phyloP scores from a whole-genome alignment of 2,113 vertebrate species.

The Artemisiospiza belli region DNA sequence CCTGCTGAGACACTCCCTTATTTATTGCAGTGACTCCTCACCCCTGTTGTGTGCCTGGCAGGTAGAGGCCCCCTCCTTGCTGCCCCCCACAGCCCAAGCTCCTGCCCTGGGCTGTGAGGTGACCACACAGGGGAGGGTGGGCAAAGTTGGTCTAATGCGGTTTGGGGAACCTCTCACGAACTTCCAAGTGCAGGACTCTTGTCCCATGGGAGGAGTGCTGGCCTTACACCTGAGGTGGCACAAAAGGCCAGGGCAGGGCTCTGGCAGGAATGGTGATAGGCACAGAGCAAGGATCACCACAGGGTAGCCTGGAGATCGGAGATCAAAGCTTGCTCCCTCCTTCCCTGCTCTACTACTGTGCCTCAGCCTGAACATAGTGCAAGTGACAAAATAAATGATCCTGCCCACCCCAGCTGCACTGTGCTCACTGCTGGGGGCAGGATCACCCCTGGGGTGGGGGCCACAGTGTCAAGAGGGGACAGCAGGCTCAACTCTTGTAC shows the following conservation, averaged over 20 bases:
- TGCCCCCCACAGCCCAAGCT: neutral
- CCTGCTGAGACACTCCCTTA: constrained; percentile 4
- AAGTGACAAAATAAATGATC: constrained; percentile 48
- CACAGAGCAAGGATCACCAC: neutral
- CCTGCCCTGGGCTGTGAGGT: neutral
- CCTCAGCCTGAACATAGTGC: constrained; percentile 22
- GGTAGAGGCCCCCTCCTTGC: neutral
- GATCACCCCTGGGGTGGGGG: neutral
- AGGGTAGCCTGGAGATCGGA: neutral
- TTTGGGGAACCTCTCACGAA: neutral
- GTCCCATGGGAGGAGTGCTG: neutral
- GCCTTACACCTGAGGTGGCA: neutral
- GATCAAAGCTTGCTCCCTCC: neutral
- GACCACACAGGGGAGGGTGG: neutral
- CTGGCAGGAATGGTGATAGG: neutral
- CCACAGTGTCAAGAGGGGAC: fast-evolving
- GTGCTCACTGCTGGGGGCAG: neutral
- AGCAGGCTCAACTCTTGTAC: neutral
- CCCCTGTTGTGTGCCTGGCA: neutral
- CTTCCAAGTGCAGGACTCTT: neutral
- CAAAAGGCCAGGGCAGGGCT: neutral
- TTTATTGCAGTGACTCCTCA: constrained; percentile 28
- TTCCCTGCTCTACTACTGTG: constrained; percentile 19
- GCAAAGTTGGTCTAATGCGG: fast-evolving
- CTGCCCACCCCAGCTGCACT: neutral